These are phyloP conservation scores for Harmothoe impar DNA, from an alignment of 2,888 invertebrate genomes.

Conservation along the genomic window DNA sequence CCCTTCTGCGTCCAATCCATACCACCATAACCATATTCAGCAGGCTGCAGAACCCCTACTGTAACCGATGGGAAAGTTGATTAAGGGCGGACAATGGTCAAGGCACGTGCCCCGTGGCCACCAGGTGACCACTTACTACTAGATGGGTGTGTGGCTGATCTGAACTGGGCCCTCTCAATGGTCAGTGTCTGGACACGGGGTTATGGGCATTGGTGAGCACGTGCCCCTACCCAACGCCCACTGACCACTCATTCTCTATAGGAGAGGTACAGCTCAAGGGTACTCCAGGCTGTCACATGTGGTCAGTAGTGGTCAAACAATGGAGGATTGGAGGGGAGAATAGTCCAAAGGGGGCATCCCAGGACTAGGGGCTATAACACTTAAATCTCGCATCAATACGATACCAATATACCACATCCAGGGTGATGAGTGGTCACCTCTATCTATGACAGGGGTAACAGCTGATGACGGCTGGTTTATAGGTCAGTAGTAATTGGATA, in stretches of 20 bases:
- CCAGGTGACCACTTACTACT: constrained; percentile 17
- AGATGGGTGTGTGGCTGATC: background rate
- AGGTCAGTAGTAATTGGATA: no score
- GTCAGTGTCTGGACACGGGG: background rate
- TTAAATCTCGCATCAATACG: no score
- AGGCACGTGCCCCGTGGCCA: background rate
- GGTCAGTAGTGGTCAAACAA: constrained; percentile 19
- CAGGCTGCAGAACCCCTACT: background rate
- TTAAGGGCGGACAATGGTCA: background rate
- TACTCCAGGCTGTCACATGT: constrained; percentile 32
- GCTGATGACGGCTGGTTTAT: no score
- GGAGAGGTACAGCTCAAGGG: background rate
- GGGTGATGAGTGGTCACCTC: no score
- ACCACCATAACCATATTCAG: no score
- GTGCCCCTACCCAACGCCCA: background rate
- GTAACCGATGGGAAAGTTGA: constrained; percentile 1
- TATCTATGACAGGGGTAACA: no score
- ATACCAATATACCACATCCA: no score
- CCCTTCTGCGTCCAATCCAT: no score
- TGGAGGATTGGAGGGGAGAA: constrained; percentile 5
- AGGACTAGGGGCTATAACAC: background rate
- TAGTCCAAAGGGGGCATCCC: no score
- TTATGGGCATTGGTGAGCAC: background rate
- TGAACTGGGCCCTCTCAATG: background rate
- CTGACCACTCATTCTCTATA: background rate